Evolutionary conservation across 2,888 invertebrate genomes (phyloP).

Genomic region (Sabellastarte sp.): DNA sequence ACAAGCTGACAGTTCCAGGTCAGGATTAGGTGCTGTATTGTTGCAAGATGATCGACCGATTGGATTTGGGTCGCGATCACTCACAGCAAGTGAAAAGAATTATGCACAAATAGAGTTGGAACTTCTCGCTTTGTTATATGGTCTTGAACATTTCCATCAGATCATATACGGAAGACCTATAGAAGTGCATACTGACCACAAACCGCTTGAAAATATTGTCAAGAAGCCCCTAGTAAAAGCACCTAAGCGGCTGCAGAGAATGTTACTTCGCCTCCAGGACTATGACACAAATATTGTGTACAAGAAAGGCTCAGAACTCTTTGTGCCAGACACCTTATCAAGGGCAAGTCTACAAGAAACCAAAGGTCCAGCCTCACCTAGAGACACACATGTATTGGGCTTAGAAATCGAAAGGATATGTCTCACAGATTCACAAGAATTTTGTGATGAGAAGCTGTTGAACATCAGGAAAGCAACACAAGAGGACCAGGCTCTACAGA

Average conservation of each 20-base stretch:
- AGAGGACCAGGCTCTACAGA: not conserved
- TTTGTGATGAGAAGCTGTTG: not conserved
- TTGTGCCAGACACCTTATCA: constrained; percentile 3
- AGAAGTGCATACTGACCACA: not conserved
- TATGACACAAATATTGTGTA: constrained; percentile 1
- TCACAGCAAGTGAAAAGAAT: not conserved
- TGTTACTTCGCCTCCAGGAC: constrained; percentile 1
- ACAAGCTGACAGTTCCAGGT: not conserved
- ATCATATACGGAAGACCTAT: not conserved
- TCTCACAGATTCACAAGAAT: not conserved
- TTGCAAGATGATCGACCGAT: not conserved
- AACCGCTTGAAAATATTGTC: not conserved
- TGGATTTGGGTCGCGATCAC: not conserved
- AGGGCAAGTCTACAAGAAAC: not conserved
- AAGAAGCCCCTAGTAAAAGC: not conserved
- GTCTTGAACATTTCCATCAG: not conserved
- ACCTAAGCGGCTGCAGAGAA: constrained; percentile 1
- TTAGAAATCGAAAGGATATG: too few relatives aligned
- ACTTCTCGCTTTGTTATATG: not conserved
- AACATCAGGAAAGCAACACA: not conserved
- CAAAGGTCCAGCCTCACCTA: not conserved
- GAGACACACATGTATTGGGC: not conserved
- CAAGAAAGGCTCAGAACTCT: not conserved
- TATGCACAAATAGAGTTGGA: constrained; percentile 7
- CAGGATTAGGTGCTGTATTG: not conserved